Evolutionary conservation across 2,888 invertebrate genomes (phyloP).

Genomic region (Bembecia ichneumoniformis): DNA sequence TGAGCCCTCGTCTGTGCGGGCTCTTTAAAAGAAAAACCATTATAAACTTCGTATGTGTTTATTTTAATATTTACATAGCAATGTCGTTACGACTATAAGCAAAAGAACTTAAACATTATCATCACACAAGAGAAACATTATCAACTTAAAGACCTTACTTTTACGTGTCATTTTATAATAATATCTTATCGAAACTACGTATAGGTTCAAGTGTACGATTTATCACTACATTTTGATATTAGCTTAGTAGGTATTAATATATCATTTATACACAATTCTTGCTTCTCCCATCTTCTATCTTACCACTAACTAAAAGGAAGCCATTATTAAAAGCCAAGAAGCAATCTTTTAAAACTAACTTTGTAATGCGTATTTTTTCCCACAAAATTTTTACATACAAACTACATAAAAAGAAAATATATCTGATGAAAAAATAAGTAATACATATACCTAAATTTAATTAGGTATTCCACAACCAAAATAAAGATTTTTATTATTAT

Average conservation of each 20-base stretch:
- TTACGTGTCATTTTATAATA: slow-evolving; percentile 22
- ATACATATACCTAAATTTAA: slow-evolving; percentile 1
- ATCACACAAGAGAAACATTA: slow-evolving; percentile 60
- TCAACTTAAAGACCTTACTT: slow-evolving; percentile 39
- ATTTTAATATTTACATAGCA: slow-evolving; percentile 55
- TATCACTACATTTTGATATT: too few species aligned
- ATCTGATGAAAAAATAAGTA: not conserved
- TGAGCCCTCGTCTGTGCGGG: too few species aligned
- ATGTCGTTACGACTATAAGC: slow-evolving; percentile 40
- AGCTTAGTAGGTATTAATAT: too few species aligned
- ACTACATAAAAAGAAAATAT: slow-evolving; percentile 31
- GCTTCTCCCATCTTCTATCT: slow-evolving; percentile 23
- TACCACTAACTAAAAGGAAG: slow-evolving; percentile 31
- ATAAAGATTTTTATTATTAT: not conserved
- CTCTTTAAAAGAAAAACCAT: not conserved
- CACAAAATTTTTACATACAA: slow-evolving; percentile 37
- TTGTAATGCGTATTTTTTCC: slow-evolving; percentile 61
- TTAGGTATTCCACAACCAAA: slow-evolving; percentile 20
- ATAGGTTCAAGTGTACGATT: too few species aligned
- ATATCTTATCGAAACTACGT: not conserved
- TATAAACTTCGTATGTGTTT: slow-evolving; percentile 39
- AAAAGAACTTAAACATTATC: slow-evolving; percentile 38
- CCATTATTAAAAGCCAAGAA: slow-evolving; percentile 48
- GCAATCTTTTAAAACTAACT: slow-evolving; percentile 60
- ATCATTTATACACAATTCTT: too few species aligned